These are phyloP conservation scores for fruit fly (Drosophila melanogaster) DNA, from an alignment of 1,140 invertebrate species.

Conservation along the genomic window Release_6_plus_ISO1_MT NC_004354.4:11584001-11584500, in stretches of 20 bases:
- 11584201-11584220: background rate
- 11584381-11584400: background rate
- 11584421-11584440: background rate
- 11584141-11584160: constrained; percentile 29
- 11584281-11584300: background rate
- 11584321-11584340: constrained; percentile 32
- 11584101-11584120: background rate
- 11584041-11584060: background rate
- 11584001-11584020: background rate
- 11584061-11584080: background rate
- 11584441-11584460: background rate
- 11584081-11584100: background rate
- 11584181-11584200: constrained; percentile 38
- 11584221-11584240: constrained; percentile 10
- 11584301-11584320: constrained; percentile 27
- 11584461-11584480: background rate
- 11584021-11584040: background rate
- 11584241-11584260: constrained; percentile 31
- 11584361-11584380: constrained; percentile 20
- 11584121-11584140: background rate
- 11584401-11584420: background rate
- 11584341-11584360: constrained; percentile 14
- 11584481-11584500: constrained; percentile 6
- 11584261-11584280: constrained; percentile 9
- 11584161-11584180: constrained; percentile 21